Conservation (phyloP, 2,888 invertebrate genomes). For the Epistrophe grossulariae region DNA sequence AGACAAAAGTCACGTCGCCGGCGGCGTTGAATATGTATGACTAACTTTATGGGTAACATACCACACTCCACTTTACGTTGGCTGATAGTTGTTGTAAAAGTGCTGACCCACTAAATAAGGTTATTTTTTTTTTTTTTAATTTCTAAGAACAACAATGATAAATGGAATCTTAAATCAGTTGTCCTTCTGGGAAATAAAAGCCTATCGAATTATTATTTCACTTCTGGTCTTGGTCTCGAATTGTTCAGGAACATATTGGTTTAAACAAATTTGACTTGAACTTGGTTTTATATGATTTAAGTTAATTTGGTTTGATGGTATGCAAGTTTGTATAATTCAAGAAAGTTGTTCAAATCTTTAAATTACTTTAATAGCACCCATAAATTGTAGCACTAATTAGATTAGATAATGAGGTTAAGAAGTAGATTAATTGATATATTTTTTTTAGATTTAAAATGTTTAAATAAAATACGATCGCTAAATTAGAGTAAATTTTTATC, state of each 20-base stretch:
- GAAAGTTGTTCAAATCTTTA: neutral
- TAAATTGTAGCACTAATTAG: neutral
- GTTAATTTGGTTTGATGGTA: neutral
- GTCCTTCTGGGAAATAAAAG: slow-evolving; percentile 8
- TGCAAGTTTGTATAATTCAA: neutral
- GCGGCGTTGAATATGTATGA: slow-evolving; percentile 30
- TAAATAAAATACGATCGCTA: neutral
- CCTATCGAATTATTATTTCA: neutral
- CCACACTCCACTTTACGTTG: slow-evolving; percentile 15
- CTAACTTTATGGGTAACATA: slow-evolving; percentile 33
- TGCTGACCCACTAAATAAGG: slow-evolving; percentile 23
- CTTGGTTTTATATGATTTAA: neutral
- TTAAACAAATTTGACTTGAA: neutral
- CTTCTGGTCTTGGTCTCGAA: neutral
- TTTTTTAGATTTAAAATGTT: neutral
- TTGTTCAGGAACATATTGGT: neutral
- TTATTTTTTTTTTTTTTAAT: slow-evolving; percentile 8
- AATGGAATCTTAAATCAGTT: slow-evolving; percentile 1
- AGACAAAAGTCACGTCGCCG: slow-evolving; percentile 57
- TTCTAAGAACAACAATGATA: slow-evolving; percentile 25
- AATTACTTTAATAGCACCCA: neutral
- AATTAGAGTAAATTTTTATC: neutral
- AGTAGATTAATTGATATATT: neutral
- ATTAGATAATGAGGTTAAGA: neutral
- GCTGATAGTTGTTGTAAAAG: slow-evolving; percentile 7